Evolutionary conservation across 2,888 invertebrate genomes (phyloP), one percentile per base, ranked within the genome.

Genomic region (Eumacrocentrus americanus): DNA sequence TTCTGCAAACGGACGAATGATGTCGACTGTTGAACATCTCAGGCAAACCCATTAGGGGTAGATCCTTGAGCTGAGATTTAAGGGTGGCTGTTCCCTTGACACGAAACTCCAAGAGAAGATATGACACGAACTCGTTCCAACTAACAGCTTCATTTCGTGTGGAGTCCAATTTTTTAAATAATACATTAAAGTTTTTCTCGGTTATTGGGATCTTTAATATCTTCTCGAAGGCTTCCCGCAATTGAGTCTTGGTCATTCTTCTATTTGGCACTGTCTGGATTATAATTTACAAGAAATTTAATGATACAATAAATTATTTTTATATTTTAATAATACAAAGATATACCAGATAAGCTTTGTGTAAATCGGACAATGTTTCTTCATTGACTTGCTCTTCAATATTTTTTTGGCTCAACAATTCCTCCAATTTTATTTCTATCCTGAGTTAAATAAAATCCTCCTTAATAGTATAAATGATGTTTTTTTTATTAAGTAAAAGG

Each of bases 71-170:
- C 69, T 87, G 86, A 61, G 86, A 86, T 73, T 87, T 87, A 65
- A 84, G 82, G 68, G 86, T 85, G 68, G 85, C 85, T 29, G 58
- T 57, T 72, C 89, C 89, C 67, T 86, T 86, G 51, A 85, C 85
- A 77, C 88, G 87, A 81, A 89, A 91, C 46, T 90, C 90, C 62
- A 91, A 82, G 61, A 92, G 84, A 65, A 92, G 81, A 81, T 90
- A 89, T 0, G 91, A 90, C 23, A 92, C 86, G 70, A 92, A 86
- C 79, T 93, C 92, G 73, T 91, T 88, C 92, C 92, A 93, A 65
- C 83, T 84, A 1, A 86, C 82, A 20, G 74, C 77, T 3, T 83
- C 85, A 67, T 85, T 82, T 69, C 84, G 82, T 82, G 85, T 67
- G 81, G 83, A 79, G 70, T 88, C 87, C 65, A 88, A 87, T 85